These are phyloP conservation scores for Iselma pallidipennis DNA, from an alignment of 2,888 invertebrate genomes.

Conservation along the genomic window DNA sequence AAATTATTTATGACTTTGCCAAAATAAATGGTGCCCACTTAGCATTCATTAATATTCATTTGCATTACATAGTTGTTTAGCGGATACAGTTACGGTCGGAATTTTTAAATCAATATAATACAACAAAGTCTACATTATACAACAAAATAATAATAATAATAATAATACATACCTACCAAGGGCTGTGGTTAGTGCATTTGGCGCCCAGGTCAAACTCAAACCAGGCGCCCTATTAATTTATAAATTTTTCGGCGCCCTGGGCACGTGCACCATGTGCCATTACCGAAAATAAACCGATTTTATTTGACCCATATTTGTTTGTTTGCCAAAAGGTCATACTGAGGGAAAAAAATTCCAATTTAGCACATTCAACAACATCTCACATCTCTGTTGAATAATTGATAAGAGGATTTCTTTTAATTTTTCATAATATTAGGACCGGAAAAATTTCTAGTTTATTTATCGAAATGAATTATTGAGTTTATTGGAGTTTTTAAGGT, in stretches of 20 bases:
- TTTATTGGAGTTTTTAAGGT: background rate
- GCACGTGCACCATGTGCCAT: constrained; percentile 14
- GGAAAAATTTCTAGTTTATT: no score
- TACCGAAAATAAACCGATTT: constrained; percentile 3
- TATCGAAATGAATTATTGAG: background rate
- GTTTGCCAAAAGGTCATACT: background rate
- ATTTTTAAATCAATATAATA: no score
- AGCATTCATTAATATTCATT: constrained; percentile 19
- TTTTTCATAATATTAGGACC: background rate
- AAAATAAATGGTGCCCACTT: constrained; percentile 21
- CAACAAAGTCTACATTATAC: no score
- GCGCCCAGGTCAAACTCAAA: background rate
- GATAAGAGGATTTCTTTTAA: background rate
- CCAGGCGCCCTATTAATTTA: background rate
- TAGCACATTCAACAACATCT: background rate
- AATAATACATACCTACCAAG: no score
- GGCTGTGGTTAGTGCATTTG: no score
- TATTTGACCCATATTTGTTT: background rate
- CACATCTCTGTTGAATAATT: background rate
- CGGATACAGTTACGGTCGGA: background rate
- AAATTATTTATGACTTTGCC: constrained; percentile 21
- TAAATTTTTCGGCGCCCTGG: background rate
- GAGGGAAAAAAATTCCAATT: background rate
- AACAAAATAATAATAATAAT: no score
- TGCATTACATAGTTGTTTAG: constrained; percentile 9